A percentile compares a stretch with the other conserved stretches of the same genome.
These are phyloP conservation scores for Phoebastria nigripes DNA, from an alignment of 2,797 vertebrate genomes.

Conservation along the genomic window DNA sequence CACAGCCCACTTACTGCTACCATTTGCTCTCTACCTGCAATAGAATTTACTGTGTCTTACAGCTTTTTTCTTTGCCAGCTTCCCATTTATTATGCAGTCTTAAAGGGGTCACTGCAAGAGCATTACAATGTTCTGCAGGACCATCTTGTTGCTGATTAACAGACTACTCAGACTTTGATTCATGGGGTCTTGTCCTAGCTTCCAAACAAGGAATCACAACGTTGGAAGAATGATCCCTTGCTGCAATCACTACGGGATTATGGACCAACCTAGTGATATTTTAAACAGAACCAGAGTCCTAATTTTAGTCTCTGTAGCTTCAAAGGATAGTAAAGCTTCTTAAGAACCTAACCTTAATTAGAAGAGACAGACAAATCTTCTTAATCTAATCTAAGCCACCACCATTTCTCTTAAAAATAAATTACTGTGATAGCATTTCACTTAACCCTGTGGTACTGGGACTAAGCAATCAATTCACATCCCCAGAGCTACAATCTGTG, in stretches of 20 bases:
- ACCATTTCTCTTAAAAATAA: constrained; percentile 43
- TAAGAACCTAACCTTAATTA: constrained; percentile 61
- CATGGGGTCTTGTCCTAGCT: background rate
- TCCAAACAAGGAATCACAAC: background rate
- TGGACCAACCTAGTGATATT: constrained; percentile 44
- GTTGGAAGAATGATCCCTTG: background rate
- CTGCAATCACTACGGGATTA: background rate
- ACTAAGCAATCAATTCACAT: background rate
- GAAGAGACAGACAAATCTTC: constrained; percentile 65
- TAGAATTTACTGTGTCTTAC: background rate
- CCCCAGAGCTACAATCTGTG: background rate
- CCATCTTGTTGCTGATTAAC: constrained; percentile 9
- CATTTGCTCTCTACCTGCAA: background rate
- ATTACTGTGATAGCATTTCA: constrained; percentile 57
- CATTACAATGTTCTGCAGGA: background rate
- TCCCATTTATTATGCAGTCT: background rate
- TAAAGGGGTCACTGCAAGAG: background rate
- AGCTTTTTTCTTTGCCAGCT: background rate
- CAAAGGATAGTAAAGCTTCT: constrained; percentile 61
- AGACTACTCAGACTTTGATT: background rate
- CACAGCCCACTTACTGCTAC: background rate
- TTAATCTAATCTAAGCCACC: constrained; percentile 64
- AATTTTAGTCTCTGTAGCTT: constrained; percentile 57
- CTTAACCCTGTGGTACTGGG: constrained; percentile 39
- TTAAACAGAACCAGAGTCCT: constrained; percentile 16